Conservation (phyloP, 2,113 vertebrate species). For the Microcebus lehilahytsara region DNA sequence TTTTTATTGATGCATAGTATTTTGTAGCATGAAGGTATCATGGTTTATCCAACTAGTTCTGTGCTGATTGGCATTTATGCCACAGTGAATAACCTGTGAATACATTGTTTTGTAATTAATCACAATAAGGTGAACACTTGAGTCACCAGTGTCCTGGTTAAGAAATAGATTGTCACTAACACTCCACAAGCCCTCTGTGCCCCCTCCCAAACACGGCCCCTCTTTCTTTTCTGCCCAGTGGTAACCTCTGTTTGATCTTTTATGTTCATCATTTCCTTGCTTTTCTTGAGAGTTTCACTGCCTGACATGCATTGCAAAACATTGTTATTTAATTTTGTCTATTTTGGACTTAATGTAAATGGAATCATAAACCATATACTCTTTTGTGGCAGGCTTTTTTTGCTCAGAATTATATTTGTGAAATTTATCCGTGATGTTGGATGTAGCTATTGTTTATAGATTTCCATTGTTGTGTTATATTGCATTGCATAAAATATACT, state of each 20-base stretch:
- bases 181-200: not conserved
- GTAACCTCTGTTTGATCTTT: not conserved
- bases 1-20: not conserved
- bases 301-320: not conserved
- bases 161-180: not conserved
- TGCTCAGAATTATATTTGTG: not conserved
- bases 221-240: not conserved
- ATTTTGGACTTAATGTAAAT: not conserved
- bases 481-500: not conserved
- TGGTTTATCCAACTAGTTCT: not conserved
- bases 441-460: not conserved
- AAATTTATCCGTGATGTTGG: not conserved
- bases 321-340: not conserved
- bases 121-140: not conserved
- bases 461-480: not conserved
- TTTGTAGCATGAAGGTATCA: not conserved
- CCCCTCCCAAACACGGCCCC: no score
- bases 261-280: no score
- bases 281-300: not conserved
- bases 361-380: not conserved
- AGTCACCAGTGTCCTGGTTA: not conserved
- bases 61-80: not conserved
- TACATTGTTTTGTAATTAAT: not conserved
- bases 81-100: not conserved
- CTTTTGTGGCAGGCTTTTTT: not conserved